Conservation (phyloP, 1,140 invertebrate genomes). For the Pseudomyrmex cubaensis region DNA sequence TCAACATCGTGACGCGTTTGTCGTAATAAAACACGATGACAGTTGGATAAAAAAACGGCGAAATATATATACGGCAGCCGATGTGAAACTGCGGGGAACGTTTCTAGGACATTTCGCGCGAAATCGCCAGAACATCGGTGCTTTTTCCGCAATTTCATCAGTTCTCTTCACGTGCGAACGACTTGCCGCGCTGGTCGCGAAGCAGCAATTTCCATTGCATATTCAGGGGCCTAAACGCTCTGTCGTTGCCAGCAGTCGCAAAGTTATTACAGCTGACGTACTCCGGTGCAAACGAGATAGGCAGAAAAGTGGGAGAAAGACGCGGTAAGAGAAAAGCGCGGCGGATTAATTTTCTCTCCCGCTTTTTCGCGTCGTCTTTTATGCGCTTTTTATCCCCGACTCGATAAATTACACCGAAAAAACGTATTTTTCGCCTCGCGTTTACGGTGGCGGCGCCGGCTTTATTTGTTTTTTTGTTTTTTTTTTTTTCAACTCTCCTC, state of each 20-base stretch:
- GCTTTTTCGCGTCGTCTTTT: constrained; percentile 48
- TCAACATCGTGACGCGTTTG: constrained; percentile 12
- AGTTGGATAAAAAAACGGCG: constrained; percentile 13
- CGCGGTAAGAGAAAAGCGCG: constrained; percentile 22
- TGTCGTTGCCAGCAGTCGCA: constrained; percentile 74
- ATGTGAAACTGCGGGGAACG: constrained; percentile 23
- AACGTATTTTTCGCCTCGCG: background rate
- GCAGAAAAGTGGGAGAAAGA: constrained; percentile 6
- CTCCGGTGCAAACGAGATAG: constrained; percentile 56
- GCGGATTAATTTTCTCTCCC: constrained; percentile 73
- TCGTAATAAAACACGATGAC: constrained; percentile 33
- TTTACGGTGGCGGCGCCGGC: background rate
- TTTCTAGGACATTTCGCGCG: constrained; percentile 43
- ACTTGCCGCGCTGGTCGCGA: constrained; percentile 8
- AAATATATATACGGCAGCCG: constrained; percentile 11
- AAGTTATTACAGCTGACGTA: constrained; percentile 74
- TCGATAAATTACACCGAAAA: constrained; percentile 60
- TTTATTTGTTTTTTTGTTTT: too few relatives aligned
- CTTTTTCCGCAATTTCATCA: constrained; percentile 59
- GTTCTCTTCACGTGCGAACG: constrained; percentile 36
- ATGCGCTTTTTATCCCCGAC: constrained; percentile 47
- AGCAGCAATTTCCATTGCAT: constrained; percentile 74
- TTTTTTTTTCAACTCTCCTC: too few relatives aligned
- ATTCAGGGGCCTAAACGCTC: constrained; percentile 74
- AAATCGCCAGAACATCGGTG: constrained; percentile 45